Evolutionary conservation across 1,140 invertebrate species (phyloP).

Genomic region (Colletes gigas): DNA sequence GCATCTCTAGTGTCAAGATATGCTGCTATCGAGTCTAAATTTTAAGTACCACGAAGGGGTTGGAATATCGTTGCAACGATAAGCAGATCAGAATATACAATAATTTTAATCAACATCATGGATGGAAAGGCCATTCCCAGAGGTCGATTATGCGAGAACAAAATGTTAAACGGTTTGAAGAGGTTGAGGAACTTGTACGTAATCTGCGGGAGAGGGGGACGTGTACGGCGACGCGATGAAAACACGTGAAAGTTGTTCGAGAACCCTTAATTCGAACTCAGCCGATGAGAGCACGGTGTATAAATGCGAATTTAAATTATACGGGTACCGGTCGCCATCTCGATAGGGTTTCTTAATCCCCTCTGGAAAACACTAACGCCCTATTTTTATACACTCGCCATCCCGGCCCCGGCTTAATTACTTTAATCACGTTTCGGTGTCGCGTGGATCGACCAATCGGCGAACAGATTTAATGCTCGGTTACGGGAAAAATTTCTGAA

Average conservation of each 20-base stretch:
- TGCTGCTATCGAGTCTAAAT: no score
- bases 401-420: slow-evolving; percentile 68
- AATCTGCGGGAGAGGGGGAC: no score
- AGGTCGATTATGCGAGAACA: background rate
- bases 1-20: no score
- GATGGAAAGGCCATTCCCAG: background rate
- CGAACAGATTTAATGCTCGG: slow-evolving; percentile 37
- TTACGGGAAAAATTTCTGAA: slow-evolving; percentile 40
- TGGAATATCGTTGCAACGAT: no score
- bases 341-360: slow-evolving; percentile 77
- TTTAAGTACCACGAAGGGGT: no score
- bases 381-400: slow-evolving; percentile 70
- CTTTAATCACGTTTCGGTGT: slow-evolving; percentile 70
- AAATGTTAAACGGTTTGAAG: background rate
- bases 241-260: background rate
- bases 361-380: slow-evolving; percentile 71
- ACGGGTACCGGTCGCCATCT: slow-evolving; percentile 65
- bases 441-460: slow-evolving; percentile 50
- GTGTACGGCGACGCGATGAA: background rate
- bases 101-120: background rate
- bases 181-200: no score
- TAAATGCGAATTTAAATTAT: slow-evolving; percentile 73
- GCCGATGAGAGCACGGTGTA: slow-evolving; percentile 27
- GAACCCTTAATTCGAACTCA: slow-evolving; percentile 14
- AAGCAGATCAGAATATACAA: background rate